These are phyloP conservation scores for Fopius arisanus DNA, from an alignment of 1,140 invertebrate genomes.

Conservation along the genomic window DNA sequence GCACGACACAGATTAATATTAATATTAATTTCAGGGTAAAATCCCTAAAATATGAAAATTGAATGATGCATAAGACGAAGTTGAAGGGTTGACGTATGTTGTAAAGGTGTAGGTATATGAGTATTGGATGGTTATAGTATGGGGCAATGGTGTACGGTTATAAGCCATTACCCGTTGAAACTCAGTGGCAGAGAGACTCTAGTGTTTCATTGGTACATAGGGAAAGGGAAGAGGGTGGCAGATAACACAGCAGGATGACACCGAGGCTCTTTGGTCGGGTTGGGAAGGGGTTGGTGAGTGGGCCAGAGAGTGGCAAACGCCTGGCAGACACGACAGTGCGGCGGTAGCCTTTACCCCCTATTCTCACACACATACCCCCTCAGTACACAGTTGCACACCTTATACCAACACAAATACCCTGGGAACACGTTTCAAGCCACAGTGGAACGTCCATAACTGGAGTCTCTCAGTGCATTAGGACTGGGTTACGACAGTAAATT, in stretches of 20 bases:
- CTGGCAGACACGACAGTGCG: conserved; percentile 19
- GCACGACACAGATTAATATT: too few relatives aligned
- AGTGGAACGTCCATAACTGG: conserved; percentile 55
- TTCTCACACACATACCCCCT: conserved; percentile 6
- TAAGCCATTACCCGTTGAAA: conserved; percentile 38
- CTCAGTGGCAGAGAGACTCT: conserved; percentile 38
- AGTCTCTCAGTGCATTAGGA: conserved; percentile 57
- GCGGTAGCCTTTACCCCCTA: background rate
- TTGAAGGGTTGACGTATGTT: too few relatives aligned
- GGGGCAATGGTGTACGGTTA: background rate
- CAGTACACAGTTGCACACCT: background rate
- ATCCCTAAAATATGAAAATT: too few relatives aligned
- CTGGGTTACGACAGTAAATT: conserved; percentile 65
- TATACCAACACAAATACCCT: background rate
- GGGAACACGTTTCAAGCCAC: conserved; percentile 36
- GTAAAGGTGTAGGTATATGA: background rate
- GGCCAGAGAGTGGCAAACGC: conserved; percentile 35
- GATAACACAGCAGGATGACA: conserved; percentile 65
- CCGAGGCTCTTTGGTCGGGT: conserved; percentile 52
- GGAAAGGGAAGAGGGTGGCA: conserved; percentile 48
- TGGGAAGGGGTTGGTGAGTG: conserved; percentile 55
- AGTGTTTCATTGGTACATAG: conserved; percentile 42
- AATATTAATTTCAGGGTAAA: too few relatives aligned
- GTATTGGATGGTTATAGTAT: background rate
- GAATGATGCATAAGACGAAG: background rate